phyloP scores from a whole-genome alignment of 2,113 vertebrate species.

The Lipophrys pholis region DNA sequence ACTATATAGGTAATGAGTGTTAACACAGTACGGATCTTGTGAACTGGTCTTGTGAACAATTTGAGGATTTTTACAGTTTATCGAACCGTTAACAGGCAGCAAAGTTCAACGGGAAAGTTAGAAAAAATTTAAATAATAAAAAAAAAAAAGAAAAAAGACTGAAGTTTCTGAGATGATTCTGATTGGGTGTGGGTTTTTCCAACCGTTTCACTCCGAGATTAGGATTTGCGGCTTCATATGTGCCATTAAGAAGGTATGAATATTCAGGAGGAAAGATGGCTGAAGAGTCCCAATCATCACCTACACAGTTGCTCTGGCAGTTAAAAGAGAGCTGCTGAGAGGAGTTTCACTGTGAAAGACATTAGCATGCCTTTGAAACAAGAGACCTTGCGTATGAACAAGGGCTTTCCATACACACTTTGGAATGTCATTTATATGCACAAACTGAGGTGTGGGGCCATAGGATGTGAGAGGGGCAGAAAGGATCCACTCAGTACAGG shows the following conservation, averaged over 20 bases:
- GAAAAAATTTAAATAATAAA: not conserved
- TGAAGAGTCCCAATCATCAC: slow-evolving; percentile 78
- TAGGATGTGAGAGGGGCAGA: slow-evolving; percentile 63
- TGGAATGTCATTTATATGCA: slow-evolving; percentile 82
- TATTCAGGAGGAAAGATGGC: slow-evolving; percentile 68
- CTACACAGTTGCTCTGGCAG: slow-evolving; percentile 73
- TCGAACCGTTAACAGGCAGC: slow-evolving; percentile 12
- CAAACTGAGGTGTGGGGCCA: slow-evolving; percentile 73
- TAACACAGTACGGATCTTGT: slow-evolving; percentile 9
- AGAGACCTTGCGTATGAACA: slow-evolving; percentile 77
- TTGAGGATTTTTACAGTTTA: slow-evolving; percentile 7
- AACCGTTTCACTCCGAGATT: slow-evolving; percentile 34
- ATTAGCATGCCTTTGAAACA: slow-evolving; percentile 82
- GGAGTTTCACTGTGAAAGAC: slow-evolving; percentile 66
- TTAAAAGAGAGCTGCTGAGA: slow-evolving; percentile 68
- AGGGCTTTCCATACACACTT: slow-evolving; percentile 75
- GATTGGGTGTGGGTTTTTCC: not conserved
- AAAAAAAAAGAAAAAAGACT: not conserved
- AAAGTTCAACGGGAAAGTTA: not conserved
- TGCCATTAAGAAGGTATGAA: slow-evolving; percentile 65
- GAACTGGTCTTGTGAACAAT: slow-evolving; percentile 9
- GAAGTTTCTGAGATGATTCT: slow-evolving; percentile 4
- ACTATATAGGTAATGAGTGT: slow-evolving; percentile 10
- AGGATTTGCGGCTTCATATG: slow-evolving; percentile 41
- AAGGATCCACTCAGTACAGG: slow-evolving; percentile 66